Percentiles rank a stretch among this genome's conserved stretches.
Evolutionary conservation across 2,113 vertebrate genomes (phyloP).

Genomic region (Benthochromis sp.): DNA sequence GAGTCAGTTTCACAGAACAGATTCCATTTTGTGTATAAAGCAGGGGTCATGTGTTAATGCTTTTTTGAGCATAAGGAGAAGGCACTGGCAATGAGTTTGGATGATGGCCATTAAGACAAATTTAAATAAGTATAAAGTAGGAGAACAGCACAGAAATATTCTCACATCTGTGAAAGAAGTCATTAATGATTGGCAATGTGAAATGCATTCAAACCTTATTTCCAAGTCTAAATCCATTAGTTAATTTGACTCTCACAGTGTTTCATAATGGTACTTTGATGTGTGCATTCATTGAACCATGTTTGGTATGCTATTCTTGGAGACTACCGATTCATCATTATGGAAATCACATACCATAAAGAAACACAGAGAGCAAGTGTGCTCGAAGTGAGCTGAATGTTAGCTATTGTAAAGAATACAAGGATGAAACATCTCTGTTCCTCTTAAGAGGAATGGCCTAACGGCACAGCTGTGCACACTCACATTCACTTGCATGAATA

Average conservation of each 20-base stretch:
- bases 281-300: slow-evolving; percentile 19
- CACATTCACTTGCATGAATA: slow-evolving; percentile 53
- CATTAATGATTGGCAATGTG: slow-evolving; percentile 22
- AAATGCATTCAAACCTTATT: slow-evolving; percentile 28
- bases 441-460: slow-evolving; percentile 1
- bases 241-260: slow-evolving; percentile 21
- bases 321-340: slow-evolving; percentile 24
- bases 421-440: not conserved
- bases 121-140: slow-evolving; percentile 1
- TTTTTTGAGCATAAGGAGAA: slow-evolving; percentile 7
- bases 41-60: slow-evolving; percentile 20
- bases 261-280: slow-evolving; percentile 44
- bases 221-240: slow-evolving; percentile 18
- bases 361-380: not conserved
- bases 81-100: not conserved
- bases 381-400: slow-evolving; percentile 54
- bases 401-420: slow-evolving; percentile 33
- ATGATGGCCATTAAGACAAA: slow-evolving; percentile 20
- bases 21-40: not conserved
- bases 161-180: slow-evolving; percentile 1
- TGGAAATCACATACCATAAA: slow-evolving; percentile 39
- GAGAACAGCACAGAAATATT: not conserved
- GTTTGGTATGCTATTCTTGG: slow-evolving; percentile 21
- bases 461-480: slow-evolving; percentile 18
- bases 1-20: not conserved